These are phyloP conservation scores for Spongia lamella DNA, from an alignment of 37 sponge, comb jelly and placozoan species.

Conservation along the genomic window DNA sequence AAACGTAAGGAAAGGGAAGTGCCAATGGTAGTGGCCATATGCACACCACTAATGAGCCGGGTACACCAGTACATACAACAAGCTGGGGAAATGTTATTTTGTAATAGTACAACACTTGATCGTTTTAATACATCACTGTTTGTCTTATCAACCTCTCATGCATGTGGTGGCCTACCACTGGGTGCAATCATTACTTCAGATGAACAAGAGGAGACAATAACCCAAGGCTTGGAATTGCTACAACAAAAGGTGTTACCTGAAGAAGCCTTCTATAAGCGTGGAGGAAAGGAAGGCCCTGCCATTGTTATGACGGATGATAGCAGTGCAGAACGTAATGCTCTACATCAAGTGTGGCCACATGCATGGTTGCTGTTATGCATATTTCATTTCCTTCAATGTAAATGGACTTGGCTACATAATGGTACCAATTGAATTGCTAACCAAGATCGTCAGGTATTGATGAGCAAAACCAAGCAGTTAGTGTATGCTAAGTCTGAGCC, in stretches of 20 bases:
- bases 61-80: not conserved
- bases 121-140: slow-evolving; percentile 1
- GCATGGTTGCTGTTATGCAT: slow-evolving; percentile 8
- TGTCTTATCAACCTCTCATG: slow-evolving; percentile 16
- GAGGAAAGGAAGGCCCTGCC: not conserved
- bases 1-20: too few species aligned
- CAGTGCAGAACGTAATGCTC: slow-evolving; percentile 20
- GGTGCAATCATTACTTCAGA: slow-evolving; percentile 14
- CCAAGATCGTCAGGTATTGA: slow-evolving; percentile 3
- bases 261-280: slow-evolving; percentile 12
- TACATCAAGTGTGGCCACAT: slow-evolving; percentile 6
- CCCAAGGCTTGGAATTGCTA: not conserved
- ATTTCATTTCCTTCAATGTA: slow-evolving; percentile 25
- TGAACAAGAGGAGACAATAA: slow-evolving; percentile 16
- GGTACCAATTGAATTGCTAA: slow-evolving; percentile 11
- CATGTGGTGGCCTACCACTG: slow-evolving; percentile 10
- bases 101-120: slow-evolving; percentile 5
- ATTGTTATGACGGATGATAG: slow-evolving; percentile 37
- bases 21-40: slow-evolving; percentile 4
- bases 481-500: slow-evolving; percentile 12
- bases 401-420: slow-evolving; percentile 34
- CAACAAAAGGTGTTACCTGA: slow-evolving; percentile 12
- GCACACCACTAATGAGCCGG: slow-evolving; percentile 14
- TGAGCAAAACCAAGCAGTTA: not conserved
- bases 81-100: slow-evolving; percentile 7